A percentile compares a stretch with the other conserved stretches of the same genome.
Evolutionary conservation across 30 jellyfish, hydroid and myxozoan genomes (phyloP).

Genomic region (Nemopilema nomurai): DNA sequence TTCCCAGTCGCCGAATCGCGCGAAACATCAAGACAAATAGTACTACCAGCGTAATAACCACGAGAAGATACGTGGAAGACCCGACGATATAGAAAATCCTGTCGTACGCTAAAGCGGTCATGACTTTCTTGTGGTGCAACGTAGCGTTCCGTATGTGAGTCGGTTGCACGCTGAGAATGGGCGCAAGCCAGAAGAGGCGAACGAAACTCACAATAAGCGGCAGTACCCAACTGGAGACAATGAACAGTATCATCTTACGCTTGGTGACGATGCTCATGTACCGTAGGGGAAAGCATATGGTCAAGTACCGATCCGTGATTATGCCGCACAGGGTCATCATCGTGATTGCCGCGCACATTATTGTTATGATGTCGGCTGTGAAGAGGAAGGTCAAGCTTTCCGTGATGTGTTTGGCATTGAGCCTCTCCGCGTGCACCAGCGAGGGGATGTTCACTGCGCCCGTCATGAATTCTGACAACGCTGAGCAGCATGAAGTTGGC

Average conservation of each 20-base stretch:
- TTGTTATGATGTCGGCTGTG: constrained; percentile 54
- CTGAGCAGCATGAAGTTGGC: too few species aligned
- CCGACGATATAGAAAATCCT: constrained; percentile 32
- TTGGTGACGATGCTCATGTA: constrained; percentile 58
- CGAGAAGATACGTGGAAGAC: constrained; percentile 23
- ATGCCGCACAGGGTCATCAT: constrained; percentile 62
- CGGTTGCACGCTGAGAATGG: constrained; percentile 7
- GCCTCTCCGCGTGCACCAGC: constrained; percentile 32
- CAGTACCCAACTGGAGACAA: constrained; percentile 50
- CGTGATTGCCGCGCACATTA: constrained; percentile 52
- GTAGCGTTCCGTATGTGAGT: neutral
- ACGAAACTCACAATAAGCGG: constrained; percentile 41
- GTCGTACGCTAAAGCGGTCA: constrained; percentile 16
- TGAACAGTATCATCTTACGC: constrained; percentile 41
- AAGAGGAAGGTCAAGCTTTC: neutral
- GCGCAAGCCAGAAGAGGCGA: constrained; percentile 63
- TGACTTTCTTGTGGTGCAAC: neutral
- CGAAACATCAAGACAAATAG: constrained; percentile 60
- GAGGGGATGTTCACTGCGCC: constrained; percentile 63
- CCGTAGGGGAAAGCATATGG: constrained; percentile 48
- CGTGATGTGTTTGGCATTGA: neutral
- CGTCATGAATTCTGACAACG: constrained; percentile 66
- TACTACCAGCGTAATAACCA: constrained; percentile 27
- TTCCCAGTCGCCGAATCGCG: constrained; percentile 59
- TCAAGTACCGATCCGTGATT: constrained; percentile 46